Conservation (phyloP, 2,888 invertebrate genomes). For the Mactromeris polynyma region DNA sequence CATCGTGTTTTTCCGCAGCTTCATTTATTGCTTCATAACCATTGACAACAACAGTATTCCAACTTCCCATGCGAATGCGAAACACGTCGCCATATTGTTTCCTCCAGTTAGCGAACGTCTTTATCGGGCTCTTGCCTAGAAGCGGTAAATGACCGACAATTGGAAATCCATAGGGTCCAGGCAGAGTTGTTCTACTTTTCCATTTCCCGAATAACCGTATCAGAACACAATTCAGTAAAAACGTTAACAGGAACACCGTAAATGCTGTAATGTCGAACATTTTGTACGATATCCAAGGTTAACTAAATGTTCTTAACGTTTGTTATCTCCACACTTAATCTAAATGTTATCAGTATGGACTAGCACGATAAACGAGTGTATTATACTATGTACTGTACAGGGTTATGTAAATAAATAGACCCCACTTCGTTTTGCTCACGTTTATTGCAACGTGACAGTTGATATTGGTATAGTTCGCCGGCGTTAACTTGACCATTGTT, state of each 20-base stretch:
- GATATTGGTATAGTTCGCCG: no score
- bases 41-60: constrained; percentile 69
- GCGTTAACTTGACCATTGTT: no score
- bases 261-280: constrained; percentile 14
- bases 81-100: constrained; percentile 70
- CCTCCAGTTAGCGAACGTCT: constrained; percentile 60
- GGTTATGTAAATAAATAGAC: no score
- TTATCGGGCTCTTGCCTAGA: constrained; percentile 59
- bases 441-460: no score
- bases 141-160: constrained; percentile 73
- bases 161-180: constrained; percentile 71
- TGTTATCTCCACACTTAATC: no score
- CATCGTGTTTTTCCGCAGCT: constrained; percentile 54
- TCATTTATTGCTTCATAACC: constrained; percentile 63
- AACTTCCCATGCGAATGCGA: constrained; percentile 67
- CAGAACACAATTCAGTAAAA: background rate
- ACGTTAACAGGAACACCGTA: constrained; percentile 7
- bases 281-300: no score
- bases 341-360: no score
- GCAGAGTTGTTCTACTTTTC: constrained; percentile 27
- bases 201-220: background rate
- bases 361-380: no score
- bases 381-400: no score
- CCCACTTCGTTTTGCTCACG: no score
- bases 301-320: no score